Conservation (phyloP, 2,113 vertebrate species). For the Tympanuchus pallidicinctus region DNA sequence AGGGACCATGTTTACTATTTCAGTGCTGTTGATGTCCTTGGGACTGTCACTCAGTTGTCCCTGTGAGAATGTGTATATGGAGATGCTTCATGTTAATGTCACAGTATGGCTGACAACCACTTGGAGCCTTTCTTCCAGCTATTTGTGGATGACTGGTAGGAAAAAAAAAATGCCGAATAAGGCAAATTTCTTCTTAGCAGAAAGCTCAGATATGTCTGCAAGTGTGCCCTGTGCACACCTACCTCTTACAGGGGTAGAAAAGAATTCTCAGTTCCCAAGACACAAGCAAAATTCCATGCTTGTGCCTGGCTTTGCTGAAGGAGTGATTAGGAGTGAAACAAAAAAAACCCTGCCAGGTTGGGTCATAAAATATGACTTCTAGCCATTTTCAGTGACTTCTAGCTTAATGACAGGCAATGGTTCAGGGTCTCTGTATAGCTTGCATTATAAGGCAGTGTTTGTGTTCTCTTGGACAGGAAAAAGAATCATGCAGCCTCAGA, state of each 20-base stretch:
- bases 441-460: not conserved
- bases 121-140: not conserved
- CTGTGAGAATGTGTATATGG: not conserved
- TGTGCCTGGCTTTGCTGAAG: not conserved
- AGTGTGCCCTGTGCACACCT: fast-evolving
- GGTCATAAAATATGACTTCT: not conserved
- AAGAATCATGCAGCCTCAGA: slow-evolving; percentile 89
- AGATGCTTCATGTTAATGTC: not conserved
- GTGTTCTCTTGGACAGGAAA: slow-evolving; percentile 77
- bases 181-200: not conserved
- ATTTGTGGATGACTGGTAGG: not conserved
- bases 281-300: not conserved
- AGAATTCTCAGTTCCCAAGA: not conserved
- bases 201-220: not conserved
- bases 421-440: not conserved
- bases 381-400: not conserved
- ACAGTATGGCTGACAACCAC: not conserved
- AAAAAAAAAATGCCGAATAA: not conserved
- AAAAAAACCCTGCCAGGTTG: not conserved
- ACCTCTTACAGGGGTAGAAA: not conserved
- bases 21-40: not conserved
- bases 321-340: not conserved
- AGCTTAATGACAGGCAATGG: not conserved
- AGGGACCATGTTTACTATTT: not conserved
- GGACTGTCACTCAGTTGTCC: not conserved